phyloP scores from a whole-genome alignment of 2,888 invertebrate genomes.

The Lithophane socia region DNA sequence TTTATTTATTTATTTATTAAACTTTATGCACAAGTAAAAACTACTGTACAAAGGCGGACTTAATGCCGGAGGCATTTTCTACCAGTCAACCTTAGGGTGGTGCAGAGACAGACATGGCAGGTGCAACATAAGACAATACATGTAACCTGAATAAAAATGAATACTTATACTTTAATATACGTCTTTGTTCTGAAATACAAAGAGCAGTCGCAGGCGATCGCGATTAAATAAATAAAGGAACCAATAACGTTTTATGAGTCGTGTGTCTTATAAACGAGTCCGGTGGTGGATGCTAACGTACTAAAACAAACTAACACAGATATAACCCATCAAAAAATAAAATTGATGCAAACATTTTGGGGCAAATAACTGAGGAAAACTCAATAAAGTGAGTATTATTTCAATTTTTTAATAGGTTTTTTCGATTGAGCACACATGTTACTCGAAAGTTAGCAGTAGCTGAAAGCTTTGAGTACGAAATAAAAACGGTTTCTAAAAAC shows the following conservation, averaged over 20 bases:
- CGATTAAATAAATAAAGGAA: constrained; percentile 59
- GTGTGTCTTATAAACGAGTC: constrained; percentile 51
- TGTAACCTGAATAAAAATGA: too few species aligned
- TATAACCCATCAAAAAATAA: constrained; percentile 46
- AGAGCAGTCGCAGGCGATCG: constrained; percentile 37
- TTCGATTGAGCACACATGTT: neutral
- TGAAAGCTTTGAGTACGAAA: neutral
- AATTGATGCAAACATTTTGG: constrained; percentile 38
- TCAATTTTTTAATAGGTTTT: constrained; percentile 1
- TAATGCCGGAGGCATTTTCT: too few species aligned
- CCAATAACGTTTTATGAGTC: constrained; percentile 61
- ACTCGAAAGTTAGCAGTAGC: neutral
- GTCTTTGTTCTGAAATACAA: constrained; percentile 42
- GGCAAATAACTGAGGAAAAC: constrained; percentile 5
- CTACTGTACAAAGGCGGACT: too few species aligned
- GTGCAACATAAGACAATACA: too few species aligned
- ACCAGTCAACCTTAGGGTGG: too few species aligned
- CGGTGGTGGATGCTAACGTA: constrained; percentile 24
- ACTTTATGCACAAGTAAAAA: too few species aligned
- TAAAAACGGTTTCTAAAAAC: neutral
- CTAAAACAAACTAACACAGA: constrained; percentile 45
- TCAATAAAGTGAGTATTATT: constrained; percentile 14
- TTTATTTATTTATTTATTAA: too few species aligned
- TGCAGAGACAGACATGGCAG: too few species aligned
- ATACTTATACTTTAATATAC: too few species aligned